These are phyloP conservation scores for Terrapene triunguis DNA, from an alignment of 2,113 vertebrate genomes.

Conservation along the genomic window DNA sequence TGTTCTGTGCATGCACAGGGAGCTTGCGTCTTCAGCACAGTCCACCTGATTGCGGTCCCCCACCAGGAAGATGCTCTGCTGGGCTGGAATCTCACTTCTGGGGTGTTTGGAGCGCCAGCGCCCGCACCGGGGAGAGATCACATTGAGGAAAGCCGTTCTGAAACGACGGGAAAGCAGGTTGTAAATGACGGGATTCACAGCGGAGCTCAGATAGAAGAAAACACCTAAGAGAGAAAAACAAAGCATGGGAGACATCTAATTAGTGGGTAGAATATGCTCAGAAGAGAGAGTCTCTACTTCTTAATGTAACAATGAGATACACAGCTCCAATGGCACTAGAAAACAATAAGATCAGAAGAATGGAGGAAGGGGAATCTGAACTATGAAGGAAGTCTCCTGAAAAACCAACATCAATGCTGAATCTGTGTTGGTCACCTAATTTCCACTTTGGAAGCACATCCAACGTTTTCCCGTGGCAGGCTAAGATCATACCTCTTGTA, in stretches of 20 bases:
- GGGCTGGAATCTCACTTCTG: constrained; percentile 11
- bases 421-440: constrained; percentile 16
- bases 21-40: constrained; percentile 69
- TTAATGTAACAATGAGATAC: background rate
- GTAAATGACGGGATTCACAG: constrained; percentile 85
- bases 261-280: background rate
- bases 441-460: constrained; percentile 27
- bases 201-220: constrained; percentile 86
- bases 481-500: background rate
- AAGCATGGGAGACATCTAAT: background rate
- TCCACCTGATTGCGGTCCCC: constrained; percentile 66
- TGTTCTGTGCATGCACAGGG: constrained; percentile 57
- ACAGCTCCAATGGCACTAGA: background rate
- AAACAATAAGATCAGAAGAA: background rate
- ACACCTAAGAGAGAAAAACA: constrained; percentile 70
- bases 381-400: constrained; percentile 21
- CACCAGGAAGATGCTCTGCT: constrained; percentile 60
- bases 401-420: background rate
- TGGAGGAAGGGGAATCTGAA: constrained; percentile 18
- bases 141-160: constrained; percentile 77
- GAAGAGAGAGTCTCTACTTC: background rate
- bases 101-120: constrained; percentile 27
- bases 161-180: constrained; percentile 83
- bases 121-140: constrained; percentile 73
- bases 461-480: constrained; percentile 4